Evolutionary conservation across 1,140 invertebrate genomes (phyloP).

Genomic region (Pogonomyrmex barbatus): DNA sequence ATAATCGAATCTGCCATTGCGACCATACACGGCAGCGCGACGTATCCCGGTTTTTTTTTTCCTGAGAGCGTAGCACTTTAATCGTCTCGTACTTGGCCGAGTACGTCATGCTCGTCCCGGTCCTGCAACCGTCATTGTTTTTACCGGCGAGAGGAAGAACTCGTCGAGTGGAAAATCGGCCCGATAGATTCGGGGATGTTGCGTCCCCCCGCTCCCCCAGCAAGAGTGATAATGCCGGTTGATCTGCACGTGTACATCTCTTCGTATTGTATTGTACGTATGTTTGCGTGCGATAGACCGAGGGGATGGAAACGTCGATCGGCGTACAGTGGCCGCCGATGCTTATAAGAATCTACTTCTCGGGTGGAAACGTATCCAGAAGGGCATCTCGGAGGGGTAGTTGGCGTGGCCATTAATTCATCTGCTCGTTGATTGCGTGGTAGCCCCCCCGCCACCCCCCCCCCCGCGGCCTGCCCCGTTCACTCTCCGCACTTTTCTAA

Average conservation of each 20-base stretch:
- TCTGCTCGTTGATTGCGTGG: conserved; percentile 82
- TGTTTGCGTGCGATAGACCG: conserved; percentile 30
- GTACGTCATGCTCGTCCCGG: conserved; percentile 14
- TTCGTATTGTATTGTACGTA: background rate
- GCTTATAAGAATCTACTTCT: conserved; percentile 76
- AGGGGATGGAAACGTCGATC: conserved; percentile 53
- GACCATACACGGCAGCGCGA: conserved; percentile 19
- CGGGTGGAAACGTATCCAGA: conserved; percentile 66
- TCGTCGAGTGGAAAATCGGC: conserved; percentile 72
- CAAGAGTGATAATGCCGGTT: conserved; percentile 33
- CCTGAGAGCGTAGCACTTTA: conserved; percentile 34
- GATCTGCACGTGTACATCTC: background rate
- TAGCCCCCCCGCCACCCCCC: conserved; percentile 18
- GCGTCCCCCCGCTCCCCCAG: conserved; percentile 37
- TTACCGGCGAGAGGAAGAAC: conserved; percentile 39
- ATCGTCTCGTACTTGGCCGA: conserved; percentile 49
- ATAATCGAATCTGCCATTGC: conserved; percentile 21
- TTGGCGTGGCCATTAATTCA: conserved; percentile 83
- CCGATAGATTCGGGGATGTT: conserved; percentile 72
- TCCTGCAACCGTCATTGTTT: conserved; percentile 61
- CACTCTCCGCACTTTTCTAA: conserved; percentile 82
- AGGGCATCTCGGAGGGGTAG: conserved; percentile 79
- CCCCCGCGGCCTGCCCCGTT: conserved; percentile 17
- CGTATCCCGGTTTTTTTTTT: background rate
- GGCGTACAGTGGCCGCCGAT: conserved; percentile 49